Base-by-base conservation (phyloP, 2,797 vertebrate species). In the Morelia viridis region DNA sequence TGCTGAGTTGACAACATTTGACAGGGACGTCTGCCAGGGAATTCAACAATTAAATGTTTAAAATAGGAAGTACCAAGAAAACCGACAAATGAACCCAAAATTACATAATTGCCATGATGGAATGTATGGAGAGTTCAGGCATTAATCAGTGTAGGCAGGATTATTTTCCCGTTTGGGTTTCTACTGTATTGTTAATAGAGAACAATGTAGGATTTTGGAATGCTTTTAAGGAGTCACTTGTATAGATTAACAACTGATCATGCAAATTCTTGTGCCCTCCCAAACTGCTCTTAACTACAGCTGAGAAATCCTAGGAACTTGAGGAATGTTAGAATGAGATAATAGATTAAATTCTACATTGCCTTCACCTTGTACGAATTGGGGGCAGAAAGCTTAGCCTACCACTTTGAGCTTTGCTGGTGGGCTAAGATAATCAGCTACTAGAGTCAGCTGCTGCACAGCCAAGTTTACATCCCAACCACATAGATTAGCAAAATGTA, bases 151-250 rank as follows among this genome's bases (percentile, higher is more conserved):
- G 87, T 88, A 91, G 89, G 94, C 90, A 88, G 92, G 64, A 91
- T 61, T 0, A 6, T 50, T 87, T n/a, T 71, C n/a, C 56, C 3
- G 28, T 60, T 26, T 76, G 53, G 90, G 13, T 93, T 91, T 93
- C 76, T 93, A 41, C 57, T 80, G 62, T 56, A 71, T 57, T 76
- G 92, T 91, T 94, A 93, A 53, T 89, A 93, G 92, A 94, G 89
- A 62, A 17, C 53, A 89, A 65, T 80, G 85, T 60, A 93, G 46
- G 94, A 80, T 56, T 91, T 62, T 87, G 80, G 93, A 91, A 93
- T 95, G n/a, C 91, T 94, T 95, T 88, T 62, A 46, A 92, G 62
- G 76, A 95, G 71, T 95, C 3, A 56, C 90, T 92, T 94, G n/a
- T 50, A 50, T 71, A 11, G 91, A 56, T 0, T 0, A 92, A 53